Conservation (phyloP, 2,797 vertebrate genomes). For the Mastacembelus armatus region DNA sequence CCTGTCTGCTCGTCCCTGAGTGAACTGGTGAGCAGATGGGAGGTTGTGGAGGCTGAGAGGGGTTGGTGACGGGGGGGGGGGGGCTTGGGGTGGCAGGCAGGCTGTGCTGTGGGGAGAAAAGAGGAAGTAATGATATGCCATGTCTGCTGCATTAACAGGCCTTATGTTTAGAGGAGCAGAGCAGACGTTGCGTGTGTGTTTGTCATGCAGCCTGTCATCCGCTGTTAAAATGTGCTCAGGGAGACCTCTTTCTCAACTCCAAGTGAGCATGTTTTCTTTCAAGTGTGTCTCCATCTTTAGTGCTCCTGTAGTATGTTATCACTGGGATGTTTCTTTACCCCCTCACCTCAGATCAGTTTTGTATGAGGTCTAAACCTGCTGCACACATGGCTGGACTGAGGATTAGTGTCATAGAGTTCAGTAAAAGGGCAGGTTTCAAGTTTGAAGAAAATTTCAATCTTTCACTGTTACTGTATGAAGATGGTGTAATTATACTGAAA, state of each 20-base stretch:
- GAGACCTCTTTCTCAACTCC: conserved; percentile 23
- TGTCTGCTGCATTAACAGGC: conserved; percentile 60
- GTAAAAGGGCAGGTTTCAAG: not conserved
- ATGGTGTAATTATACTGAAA: no score
- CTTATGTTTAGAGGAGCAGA: conserved; percentile 57
- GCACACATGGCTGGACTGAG: not conserved
- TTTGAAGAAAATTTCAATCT: no score
- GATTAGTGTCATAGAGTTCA: not conserved
- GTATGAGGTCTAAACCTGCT: not conserved
- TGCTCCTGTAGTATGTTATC: not conserved
- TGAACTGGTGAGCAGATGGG: conserved; percentile 73
- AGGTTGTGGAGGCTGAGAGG: conserved; percentile 51
- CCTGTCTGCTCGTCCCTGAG: conserved; percentile 35
- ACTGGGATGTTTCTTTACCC: not conserved
- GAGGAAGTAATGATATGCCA: conserved; percentile 51
- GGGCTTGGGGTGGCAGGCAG: not conserved
- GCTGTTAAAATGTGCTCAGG: conserved; percentile 36
- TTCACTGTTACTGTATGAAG: no score
- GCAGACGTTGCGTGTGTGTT: conserved; percentile 56
- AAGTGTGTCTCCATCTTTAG: not conserved
- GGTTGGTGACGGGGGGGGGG: conserved; percentile 31
- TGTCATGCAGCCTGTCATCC: conserved; percentile 54
- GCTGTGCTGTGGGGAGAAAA: conserved; percentile 25
- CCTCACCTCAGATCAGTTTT: not conserved
- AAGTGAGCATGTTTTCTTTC: not conserved